These are phyloP conservation scores for Zaprionus tsacasi DNA, from an alignment of 1,140 invertebrate species.

Conservation along the genomic window DNA sequence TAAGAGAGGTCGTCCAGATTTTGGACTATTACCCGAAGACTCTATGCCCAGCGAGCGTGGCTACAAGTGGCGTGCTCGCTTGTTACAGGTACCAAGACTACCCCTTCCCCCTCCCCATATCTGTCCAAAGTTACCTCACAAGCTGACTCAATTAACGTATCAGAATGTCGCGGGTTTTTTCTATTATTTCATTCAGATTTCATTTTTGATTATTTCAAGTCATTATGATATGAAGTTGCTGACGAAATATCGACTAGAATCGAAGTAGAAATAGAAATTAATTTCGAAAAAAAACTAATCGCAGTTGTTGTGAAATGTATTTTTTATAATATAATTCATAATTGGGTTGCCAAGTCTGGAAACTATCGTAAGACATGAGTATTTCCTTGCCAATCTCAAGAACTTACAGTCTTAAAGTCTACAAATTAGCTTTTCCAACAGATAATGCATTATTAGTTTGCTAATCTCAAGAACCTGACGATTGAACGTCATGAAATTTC, in stretches of 20 bases:
- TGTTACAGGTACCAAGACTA: conserved; percentile 47
- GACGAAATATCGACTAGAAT: neutral
- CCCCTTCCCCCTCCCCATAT: neutral
- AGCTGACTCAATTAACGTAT: conserved; percentile 11
- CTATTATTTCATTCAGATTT: neutral
- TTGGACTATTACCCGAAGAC: conserved; percentile 29
- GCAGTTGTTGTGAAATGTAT: neutral
- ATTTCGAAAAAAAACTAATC: conserved; percentile 14
- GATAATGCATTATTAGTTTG: neutral
- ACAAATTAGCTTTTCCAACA: neutral
- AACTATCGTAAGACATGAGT: no score
- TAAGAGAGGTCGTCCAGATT: conserved; percentile 1
- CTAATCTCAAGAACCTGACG: neutral
- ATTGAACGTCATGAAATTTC: neutral
- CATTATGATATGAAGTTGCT: conserved; percentile 18
- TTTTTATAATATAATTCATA: neutral
- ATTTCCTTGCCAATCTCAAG: no score
- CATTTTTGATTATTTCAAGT: conserved; percentile 15
- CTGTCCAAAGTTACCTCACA: neutral
- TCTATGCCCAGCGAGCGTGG: conserved; percentile 51
- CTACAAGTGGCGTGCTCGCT: conserved; percentile 53
- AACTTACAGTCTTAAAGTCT: no score
- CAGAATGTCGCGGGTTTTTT: conserved; percentile 7
- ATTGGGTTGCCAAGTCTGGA: neutral
- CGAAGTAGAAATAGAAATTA: neutral